These are phyloP conservation scores for Caracal caracal DNA, from an alignment of 2,113 vertebrate genomes.

Conservation along the genomic window DNA sequence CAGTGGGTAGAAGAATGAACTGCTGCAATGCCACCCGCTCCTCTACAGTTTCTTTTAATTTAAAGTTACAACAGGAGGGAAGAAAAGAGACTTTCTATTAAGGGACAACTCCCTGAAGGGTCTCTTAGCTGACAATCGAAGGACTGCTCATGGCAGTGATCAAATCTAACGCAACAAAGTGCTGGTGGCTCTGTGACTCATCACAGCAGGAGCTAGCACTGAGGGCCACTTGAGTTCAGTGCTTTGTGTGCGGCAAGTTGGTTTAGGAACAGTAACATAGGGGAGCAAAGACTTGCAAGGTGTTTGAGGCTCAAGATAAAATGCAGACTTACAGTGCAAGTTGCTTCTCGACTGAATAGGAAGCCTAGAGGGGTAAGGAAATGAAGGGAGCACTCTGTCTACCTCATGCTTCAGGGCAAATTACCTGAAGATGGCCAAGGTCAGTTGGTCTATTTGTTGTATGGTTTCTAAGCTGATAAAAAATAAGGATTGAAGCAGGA, in stretches of 20 bases:
- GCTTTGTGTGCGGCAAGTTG: constrained; percentile 79
- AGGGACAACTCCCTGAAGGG: constrained; percentile 85
- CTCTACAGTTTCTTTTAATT: constrained; percentile 85
- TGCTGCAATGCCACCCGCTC: constrained; percentile 80
- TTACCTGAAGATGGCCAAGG: constrained; percentile 80
- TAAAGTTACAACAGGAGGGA: constrained; percentile 84
- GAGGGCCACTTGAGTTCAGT: constrained; percentile 86
- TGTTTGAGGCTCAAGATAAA: constrained; percentile 86
- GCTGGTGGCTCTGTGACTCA: constrained; percentile 84
- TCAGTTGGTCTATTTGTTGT: constrained; percentile 66
- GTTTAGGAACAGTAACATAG: constrained; percentile 80
- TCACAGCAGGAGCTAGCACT: constrained; percentile 81
- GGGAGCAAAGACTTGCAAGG: constrained; percentile 82
- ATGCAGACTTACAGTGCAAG: constrained; percentile 80
- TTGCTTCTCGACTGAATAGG: constrained; percentile 82
- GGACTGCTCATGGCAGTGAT: constrained; percentile 84
- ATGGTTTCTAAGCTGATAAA: not conserved
- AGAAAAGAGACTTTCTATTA: constrained; percentile 81
- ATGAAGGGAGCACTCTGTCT: constrained; percentile 76
- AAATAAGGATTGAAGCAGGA: not conserved
- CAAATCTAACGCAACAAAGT: constrained; percentile 86
- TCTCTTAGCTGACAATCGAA: constrained; percentile 87
- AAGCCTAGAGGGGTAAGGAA: constrained; percentile 80
- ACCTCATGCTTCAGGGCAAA: constrained; percentile 49
- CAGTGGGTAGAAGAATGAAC: constrained; percentile 82